Base-by-base conservation (phyloP, 2,888 invertebrate genomes). In the Cremastinae sp. region DNA sequence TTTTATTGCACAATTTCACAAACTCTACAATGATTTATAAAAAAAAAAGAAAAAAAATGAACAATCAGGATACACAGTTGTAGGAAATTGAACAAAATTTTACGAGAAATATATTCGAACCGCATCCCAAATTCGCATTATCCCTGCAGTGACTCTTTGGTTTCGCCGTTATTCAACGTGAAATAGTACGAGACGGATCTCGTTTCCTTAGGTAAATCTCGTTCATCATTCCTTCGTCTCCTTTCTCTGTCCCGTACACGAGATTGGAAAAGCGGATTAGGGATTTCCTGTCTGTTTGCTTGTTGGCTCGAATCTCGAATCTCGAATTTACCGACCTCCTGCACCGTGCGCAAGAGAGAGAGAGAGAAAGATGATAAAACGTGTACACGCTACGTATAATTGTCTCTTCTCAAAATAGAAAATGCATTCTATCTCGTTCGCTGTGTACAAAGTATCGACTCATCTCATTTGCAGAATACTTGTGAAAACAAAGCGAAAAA, bases 221-320 rank as follows among this genome's bases (percentile, higher is more conserved):
- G 36, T 62, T 58, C 36, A 49, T 36, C 64, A 45, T n/a, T 69
- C 28, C 28, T 28, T 28, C 28, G 28, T 28, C 28, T 28, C 5
- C 5, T 28, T 5, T 28, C 28, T 28, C 28, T 28, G 28, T 28
- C 14, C 56, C 62, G 22, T 34, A 34, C 53, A 20, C 58, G 51
- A 58, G 49, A 74, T n/a, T 69, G 38, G 62, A 43, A 36, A 74
- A 58, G 43, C 49, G 69, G 74, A 64, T 74, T 69, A 64, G 36
- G 43, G 51, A 34, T 36, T 69, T 58, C 10, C 43, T 34, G 56
- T 49, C 56, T 72, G 65, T 65, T 64, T 65, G 58, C 58, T 41
- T 43, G 28, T 49, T 28, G 10, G 61, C 41, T 34, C 45, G n/a
- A 5, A n/a, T 38, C 34, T 54, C 41, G n/a, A n/a, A n/a, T n/a